Base-by-base conservation (phyloP, 2,888 invertebrate species). In the Spisula solida region DNA sequence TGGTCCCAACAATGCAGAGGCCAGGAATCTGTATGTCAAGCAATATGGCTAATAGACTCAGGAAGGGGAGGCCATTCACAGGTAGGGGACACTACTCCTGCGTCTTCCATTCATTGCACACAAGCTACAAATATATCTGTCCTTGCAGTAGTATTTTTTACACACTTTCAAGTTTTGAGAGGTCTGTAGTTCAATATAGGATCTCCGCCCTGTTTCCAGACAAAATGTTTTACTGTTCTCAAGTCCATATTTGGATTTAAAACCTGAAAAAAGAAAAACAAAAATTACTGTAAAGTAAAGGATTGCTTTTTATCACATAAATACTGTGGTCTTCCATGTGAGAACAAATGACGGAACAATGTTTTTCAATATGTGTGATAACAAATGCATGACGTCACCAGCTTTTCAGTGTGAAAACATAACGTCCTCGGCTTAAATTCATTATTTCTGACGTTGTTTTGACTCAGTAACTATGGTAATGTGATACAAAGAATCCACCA, bases 231-330 rank as follows among this genome's bases (percentile, higher is more conserved):
- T 5, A 99, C 99, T 75, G 99, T 99, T 94, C 99, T 97, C 86
- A 99, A 97, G 97, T 99, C 99, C 99, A 99, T 99, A 92, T 99
- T 98, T 0, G 99, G 99, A 97, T 99, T 99, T 91, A 99, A 97
- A 48, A 97, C 97, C 97, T 96, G 93, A 20, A 93, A 91, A 55
- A 93, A 48, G 81, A 85, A 70, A 78, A 41, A 41, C 41, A 5
- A 41, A 41, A n/a, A n/a, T n/a, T 41, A 41, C 2, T 41, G 41
- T 41, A 79, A 41, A 41, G 4, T 41, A 2, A 41, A 41, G 41
- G 2, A 2, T 41, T 41, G 41, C 8, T 41, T 41, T 41, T 41
- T n/a, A n/a, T n/a, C n/a, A n/a, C n/a, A n/a, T n/a, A n/a, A n/a
- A n/a, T n/a, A n/a, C n/a, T n/a, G n/a, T n/a, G n/a, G n/a, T n/a